phyloP scores from a whole-genome alignment of 92 coral and sea anemone genomes.

The Zoanthus sociatus region DNA sequence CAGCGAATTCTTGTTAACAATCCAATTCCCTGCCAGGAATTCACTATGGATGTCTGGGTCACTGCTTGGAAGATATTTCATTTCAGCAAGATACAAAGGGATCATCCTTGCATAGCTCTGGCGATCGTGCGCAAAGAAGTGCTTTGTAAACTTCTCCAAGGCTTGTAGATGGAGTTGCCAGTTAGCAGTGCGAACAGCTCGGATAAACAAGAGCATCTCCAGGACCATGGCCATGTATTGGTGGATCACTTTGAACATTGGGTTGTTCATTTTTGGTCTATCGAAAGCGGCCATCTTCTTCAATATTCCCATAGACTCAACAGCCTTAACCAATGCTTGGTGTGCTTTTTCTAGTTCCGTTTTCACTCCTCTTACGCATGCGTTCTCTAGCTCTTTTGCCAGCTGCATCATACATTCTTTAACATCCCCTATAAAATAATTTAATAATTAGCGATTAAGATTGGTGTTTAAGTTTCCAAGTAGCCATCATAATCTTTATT shows the following conservation, averaged over 20 bases:
- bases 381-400: neutral
- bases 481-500: neutral
- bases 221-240: conserved; percentile 14
- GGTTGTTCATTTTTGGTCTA: conserved; percentile 18
- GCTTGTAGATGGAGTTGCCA: too few species aligned
- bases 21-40: conserved; percentile 62
- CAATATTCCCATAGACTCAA: conserved; percentile 3
- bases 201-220: too few species aligned
- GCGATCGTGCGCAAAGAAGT: neutral
- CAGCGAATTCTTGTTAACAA: conserved; percentile 63
- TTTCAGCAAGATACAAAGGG: conserved; percentile 68
- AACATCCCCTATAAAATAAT: neutral
- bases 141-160: too few species aligned
- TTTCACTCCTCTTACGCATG: neutral
- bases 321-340: neutral
- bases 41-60: conserved; percentile 46
- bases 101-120: conserved; percentile 62
- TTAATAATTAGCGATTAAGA: neutral
- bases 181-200: too few species aligned
- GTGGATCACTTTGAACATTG: conserved; percentile 55
- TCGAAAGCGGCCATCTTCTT: conserved; percentile 61
- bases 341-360: conserved; percentile 27
- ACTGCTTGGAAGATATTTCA: conserved; percentile 26
- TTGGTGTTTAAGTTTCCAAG: neutral
- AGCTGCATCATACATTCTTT: conserved; percentile 27